Evolutionary conservation across 2,113 vertebrate species (phyloP).

Genomic region (Egretta garzetta): DNA sequence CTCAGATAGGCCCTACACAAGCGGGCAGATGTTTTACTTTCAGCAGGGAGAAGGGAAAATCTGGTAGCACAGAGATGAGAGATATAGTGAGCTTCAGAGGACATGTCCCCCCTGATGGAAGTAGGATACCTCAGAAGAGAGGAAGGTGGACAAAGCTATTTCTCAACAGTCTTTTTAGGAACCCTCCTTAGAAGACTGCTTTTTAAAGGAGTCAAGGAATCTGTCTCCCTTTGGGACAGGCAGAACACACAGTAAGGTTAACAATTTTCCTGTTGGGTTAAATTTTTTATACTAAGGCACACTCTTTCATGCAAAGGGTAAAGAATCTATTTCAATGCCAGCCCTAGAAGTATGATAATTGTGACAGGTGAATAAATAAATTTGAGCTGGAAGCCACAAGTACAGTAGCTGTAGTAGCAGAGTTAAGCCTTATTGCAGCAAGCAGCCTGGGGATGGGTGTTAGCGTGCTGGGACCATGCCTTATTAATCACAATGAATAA

Average conservation of each 20-base stretch:
- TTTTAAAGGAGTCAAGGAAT: not conserved
- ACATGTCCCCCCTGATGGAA: not conserved
- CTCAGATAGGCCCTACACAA: not conserved
- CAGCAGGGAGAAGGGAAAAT: not conserved
- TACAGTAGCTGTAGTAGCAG: not conserved
- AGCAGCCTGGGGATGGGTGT: not conserved
- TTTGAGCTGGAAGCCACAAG: not conserved
- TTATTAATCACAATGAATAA: not conserved
- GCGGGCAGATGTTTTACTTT: not conserved
- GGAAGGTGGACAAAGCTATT: not conserved
- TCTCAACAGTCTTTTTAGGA: not conserved
- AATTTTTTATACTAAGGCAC: slow-evolving; percentile 7
- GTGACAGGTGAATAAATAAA: not conserved
- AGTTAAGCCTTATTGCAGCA: not conserved
- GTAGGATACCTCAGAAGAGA: not conserved
- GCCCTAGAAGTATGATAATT: not conserved
- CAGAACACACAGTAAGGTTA: not conserved
- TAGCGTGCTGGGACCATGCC: not conserved
- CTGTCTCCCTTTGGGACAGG: not conserved
- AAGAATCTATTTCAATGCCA: slow-evolving; percentile 5
- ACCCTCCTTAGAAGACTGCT: not conserved
- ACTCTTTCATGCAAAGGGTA: not conserved
- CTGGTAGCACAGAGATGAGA: not conserved
- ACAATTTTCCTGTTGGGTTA: not conserved
- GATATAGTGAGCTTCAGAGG: not conserved